Base-by-base conservation (phyloP, 1,140 invertebrate genomes). In the Trachymyrmex septentrionalis region DNA sequence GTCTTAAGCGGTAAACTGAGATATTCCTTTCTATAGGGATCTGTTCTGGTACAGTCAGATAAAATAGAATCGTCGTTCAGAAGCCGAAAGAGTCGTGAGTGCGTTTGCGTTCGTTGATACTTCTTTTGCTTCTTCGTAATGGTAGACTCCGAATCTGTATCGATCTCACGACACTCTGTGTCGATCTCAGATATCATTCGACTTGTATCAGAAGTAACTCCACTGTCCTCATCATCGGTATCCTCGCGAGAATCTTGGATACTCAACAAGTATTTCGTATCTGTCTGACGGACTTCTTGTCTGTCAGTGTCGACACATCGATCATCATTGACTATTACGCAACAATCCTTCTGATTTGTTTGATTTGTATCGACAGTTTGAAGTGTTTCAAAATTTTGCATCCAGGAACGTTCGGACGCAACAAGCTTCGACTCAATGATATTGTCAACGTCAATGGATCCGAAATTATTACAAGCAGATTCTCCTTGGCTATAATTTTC, bases 121-220 rank as follows among this genome's bases (percentile, higher is more conserved):
- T 95, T 95, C 6, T 95, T 96, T 78, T 96, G 94, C 88, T 96
- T 96, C 19, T 95, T 95, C n/a, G 96, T 89, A 3, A 96, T 94
- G 82, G 95, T 95, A 75, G 95, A 95, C 55, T 97, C 97, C 3
- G 96, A 96, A 78, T 97, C 97, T 0, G 96, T 96, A 67, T 97
- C 96, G 16, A 95, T 96, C 89, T 97, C 97, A 0, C 34, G 64
- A 21, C 34, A 67, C n/a, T 67, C 64, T 2, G 64, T 7, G 67
- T 97, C 96, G 10, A 95, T 96, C 89, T 97, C 97, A 0, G 97
- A 97, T 82, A 97, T 96, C 81, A 97, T 96, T 55, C 96, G 95
- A 87, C 97, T 97, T 92, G 97, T 96, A 91, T 97, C 97, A 0
- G 96, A 97, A 2, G 97, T 97, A 0, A 97, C 97, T 14, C 97